phyloP scores from a whole-genome alignment of 2,113 vertebrate genomes.

The Patagioenas fasciata region DNA sequence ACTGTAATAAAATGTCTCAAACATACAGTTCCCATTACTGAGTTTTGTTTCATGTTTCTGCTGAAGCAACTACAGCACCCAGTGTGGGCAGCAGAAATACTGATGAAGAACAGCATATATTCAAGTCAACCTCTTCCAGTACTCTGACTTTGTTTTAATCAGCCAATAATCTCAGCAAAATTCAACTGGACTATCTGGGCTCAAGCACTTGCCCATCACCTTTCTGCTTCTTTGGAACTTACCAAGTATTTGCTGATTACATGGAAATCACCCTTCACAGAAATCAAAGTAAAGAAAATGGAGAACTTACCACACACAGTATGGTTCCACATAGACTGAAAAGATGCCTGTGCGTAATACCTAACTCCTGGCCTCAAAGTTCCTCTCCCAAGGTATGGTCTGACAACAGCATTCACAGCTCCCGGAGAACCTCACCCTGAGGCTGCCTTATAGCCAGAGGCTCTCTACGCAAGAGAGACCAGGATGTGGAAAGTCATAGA shows the following conservation, averaged over 20 bases:
- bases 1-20: neutral
- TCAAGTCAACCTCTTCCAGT: neutral
- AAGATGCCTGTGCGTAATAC: neutral
- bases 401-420: neutral
- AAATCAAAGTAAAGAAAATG: neutral
- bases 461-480: neutral
- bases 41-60: neutral
- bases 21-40: neutral
- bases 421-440: neutral
- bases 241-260: neutral
- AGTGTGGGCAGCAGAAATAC: neutral
- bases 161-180: neutral
- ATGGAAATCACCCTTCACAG: neutral
- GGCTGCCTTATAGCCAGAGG: neutral
- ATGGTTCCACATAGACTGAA: neutral
- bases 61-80: neutral
- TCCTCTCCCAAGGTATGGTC: neutral
- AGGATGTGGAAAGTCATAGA: rapidly evolving
- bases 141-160: neutral
- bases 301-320: neutral
- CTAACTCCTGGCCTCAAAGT: neutral
- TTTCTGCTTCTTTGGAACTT: neutral
- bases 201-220: neutral
- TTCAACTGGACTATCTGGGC: neutral
- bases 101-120: neutral